Base-by-base conservation (phyloP, 2,797 vertebrate species). In the Apogon hyalosoma region DNA sequence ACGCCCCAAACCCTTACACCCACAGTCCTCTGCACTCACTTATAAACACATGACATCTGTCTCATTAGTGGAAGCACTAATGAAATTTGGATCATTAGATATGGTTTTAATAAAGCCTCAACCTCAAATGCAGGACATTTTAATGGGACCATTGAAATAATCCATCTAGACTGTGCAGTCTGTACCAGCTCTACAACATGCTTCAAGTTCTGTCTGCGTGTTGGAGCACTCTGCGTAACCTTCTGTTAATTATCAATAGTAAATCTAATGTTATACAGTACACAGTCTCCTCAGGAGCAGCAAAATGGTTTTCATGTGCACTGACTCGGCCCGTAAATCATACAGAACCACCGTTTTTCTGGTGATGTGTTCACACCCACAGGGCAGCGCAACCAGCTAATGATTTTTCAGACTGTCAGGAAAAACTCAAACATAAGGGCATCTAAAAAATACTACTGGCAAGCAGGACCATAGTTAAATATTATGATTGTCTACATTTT, bases 1-100 rank as follows among this genome's bases (percentile, higher is more conserved):
- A 28, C 49, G 21, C 54, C 48, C 19, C 24, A 28, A 28, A 28
- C 6, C 19, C 24, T 28, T 50, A 13, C 63, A 69, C 74, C 83
- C 73, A 82, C 61, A 88, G 76, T 80, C 36, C 76, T 48, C 53
- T 65, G 63, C 73, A 65, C 60, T 63, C 54, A 69, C 53, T 64
- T 28, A 6, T 28, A 28, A 28, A 28, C 4, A 28, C 24, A 28
- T 28, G 24, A 28, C 24, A 28, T 28, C 24, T 28, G 24, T 28
- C 24, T 28, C 24, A 28, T 28, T 28, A 28, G 24, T 28, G 24
- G 24, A 28, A 28, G 24, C 24, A 28, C 24, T 28, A 28, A 28
- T 28, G 24, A 28, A 4, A 28, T 28, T 28, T 28, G 24, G 24
- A 28, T 28, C 24, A 28, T 28, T 28, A 28, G 6, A 28, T 28